Evolutionary conservation across 1,140 invertebrate species (phyloP).

Genomic region (Wiebesia pumilae): DNA sequence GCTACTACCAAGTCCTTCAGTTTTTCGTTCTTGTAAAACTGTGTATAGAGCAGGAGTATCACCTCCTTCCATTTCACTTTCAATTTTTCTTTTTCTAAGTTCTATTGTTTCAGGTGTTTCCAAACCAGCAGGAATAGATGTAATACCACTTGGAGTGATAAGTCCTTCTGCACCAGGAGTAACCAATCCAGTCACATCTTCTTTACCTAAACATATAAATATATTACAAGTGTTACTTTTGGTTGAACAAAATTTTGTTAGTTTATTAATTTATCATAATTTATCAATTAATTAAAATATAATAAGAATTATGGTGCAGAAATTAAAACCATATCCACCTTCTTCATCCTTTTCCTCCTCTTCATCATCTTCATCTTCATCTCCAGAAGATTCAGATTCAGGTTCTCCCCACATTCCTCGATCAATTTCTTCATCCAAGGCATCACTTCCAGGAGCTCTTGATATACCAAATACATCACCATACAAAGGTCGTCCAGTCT

Average conservation of each 20-base stretch:
- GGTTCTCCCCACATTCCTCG: conserved; percentile 97
- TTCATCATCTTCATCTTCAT: conserved; percentile 89
- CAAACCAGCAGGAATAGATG: conserved; percentile 94
- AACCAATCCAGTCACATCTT: conserved; percentile 83
- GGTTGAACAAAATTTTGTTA: neutral
- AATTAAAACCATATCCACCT: conserved; percentile 74
- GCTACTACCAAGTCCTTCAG: conserved; percentile 90
- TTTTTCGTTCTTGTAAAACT: conserved; percentile 94
- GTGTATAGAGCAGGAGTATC: conserved; percentile 95
- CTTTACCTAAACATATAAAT: conserved; percentile 66
- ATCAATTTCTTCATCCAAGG: conserved; percentile 91
- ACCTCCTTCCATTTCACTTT: conserved; percentile 96
- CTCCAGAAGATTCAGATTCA: conserved; percentile 94
- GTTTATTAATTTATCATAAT: neutral
- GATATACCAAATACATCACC: conserved; percentile 96
- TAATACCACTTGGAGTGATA: conserved; percentile 95
- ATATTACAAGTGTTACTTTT: neutral
- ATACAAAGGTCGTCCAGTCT: conserved; percentile 97
- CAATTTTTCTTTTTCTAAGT: conserved; percentile 96
- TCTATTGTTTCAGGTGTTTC: conserved; percentile 99
- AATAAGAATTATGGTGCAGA: neutral
- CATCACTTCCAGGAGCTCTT: conserved; percentile 77
- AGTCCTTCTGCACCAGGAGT: conserved; percentile 91
- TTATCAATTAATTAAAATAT: neutral
- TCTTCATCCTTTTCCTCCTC: conserved; percentile 83